phyloP scores from a whole-genome alignment of 2,797 vertebrate genomes.

The Poecilia gillii region DNA sequence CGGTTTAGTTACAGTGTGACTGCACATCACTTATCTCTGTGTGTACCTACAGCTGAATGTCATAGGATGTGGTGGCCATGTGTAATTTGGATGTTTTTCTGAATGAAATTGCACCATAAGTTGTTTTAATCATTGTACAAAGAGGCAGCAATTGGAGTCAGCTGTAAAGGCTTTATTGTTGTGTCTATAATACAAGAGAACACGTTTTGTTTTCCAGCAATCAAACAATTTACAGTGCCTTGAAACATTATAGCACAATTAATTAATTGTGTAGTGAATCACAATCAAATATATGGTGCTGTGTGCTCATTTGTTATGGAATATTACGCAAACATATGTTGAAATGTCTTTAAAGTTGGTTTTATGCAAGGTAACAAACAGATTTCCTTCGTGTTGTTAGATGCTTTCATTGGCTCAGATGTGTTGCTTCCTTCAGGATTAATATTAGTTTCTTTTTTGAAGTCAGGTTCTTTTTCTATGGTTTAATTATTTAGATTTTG shows the following conservation, averaged over 20 bases:
- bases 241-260: constrained; percentile 5
- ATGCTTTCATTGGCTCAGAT: background rate
- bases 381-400: background rate
- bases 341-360: background rate
- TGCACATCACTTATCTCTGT: constrained; percentile 26
- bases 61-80: constrained; percentile 17
- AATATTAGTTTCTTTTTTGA: background rate
- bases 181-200: background rate
- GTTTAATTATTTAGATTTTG: background rate
- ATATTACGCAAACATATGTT: background rate
- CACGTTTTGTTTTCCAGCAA: constrained; percentile 7
- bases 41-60: constrained; percentile 10
- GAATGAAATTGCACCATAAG: background rate
- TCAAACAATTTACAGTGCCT: constrained; percentile 5
- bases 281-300: background rate
- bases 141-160: constrained; percentile 27
- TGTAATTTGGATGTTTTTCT: constrained; percentile 6
- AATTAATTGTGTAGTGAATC: background rate
- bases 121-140: constrained; percentile 20
- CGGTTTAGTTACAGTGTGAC: background rate
- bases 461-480: background rate
- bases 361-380: background rate
- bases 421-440: background rate
- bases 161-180: constrained; percentile 2
- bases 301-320: background rate